Conservation (phyloP, 2,888 invertebrate species). For the Mythimna vitellina region DNA sequence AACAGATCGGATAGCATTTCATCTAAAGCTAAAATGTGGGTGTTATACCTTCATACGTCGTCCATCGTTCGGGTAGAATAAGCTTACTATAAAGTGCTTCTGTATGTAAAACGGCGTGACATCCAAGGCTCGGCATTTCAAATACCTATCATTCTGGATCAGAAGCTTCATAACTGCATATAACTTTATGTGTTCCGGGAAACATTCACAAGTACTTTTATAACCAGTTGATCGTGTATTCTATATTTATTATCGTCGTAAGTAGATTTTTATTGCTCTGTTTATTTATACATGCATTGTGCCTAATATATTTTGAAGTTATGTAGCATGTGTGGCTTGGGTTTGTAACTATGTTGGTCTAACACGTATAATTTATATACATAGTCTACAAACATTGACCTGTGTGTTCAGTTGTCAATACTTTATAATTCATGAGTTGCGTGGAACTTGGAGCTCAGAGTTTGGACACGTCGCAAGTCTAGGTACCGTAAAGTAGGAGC, state of each 20-base stretch:
- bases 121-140: conserved; percentile 38
- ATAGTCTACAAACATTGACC: conserved; percentile 35
- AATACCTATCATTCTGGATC: conserved; percentile 55
- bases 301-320: conserved; percentile 1
- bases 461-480: conserved; percentile 43
- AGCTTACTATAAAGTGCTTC: conserved; percentile 50
- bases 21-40: conserved; percentile 19
- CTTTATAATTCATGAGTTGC: conserved; percentile 64
- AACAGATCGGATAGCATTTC: conserved; percentile 28
- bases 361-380: conserved; percentile 20
- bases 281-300: conserved; percentile 6
- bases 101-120: conserved; percentile 52
- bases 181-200: conserved; percentile 35
- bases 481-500: conserved; percentile 18
- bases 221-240: conserved; percentile 40
- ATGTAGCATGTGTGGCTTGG: conserved; percentile 4
- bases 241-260: conserved; percentile 30
- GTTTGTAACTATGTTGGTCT: conserved; percentile 17
- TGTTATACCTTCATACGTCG: conserved; percentile 26
- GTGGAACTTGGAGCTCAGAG: conserved; percentile 58
- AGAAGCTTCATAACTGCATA: conserved; percentile 44
- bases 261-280: conserved; percentile 22
- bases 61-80: conserved; percentile 31
- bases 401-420: conserved; percentile 60
- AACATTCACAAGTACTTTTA: conserved; percentile 44